These are phyloP conservation scores for Manis crassicaudata DNA, from an alignment of 2,797 vertebrate species.

Conservation along the genomic window DNA sequence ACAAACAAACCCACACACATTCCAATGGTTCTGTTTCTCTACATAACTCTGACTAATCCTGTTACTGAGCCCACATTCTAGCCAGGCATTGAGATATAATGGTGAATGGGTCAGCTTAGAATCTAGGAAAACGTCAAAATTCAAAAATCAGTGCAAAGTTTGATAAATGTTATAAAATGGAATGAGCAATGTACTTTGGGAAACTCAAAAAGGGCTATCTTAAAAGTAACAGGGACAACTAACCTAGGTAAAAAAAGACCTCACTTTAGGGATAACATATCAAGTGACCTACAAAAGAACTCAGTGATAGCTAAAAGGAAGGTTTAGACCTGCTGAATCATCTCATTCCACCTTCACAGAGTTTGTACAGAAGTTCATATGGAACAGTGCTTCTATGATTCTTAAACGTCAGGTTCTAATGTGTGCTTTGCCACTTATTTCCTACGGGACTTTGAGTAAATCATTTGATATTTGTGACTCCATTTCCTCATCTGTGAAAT, in stretches of 20 bases:
- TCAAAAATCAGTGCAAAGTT: not conserved
- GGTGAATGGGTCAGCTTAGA: not conserved
- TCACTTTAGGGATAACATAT: not conserved
- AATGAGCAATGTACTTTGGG: not conserved
- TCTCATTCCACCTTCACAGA: not conserved
- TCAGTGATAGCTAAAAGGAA: not conserved
- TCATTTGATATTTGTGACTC: not conserved
- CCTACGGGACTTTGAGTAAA: not conserved
- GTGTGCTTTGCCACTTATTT: not conserved
- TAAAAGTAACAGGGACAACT: not conserved
- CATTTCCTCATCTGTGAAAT: not conserved
- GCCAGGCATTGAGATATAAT: not conserved
- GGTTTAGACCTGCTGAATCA: too few relatives aligned
- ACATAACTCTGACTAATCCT: not conserved
- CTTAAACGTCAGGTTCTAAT: not conserved
- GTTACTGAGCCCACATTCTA: not conserved
- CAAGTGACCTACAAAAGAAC: not conserved
- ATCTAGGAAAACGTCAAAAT: not conserved
- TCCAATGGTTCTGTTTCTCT: not conserved
- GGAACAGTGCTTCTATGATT: not conserved
- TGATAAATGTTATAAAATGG: not conserved
- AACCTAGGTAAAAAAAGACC: not conserved
- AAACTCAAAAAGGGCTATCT: not conserved
- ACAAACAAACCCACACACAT: not conserved
- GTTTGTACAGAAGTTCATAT: not conserved